These are phyloP conservation scores for Baryphthengus martii DNA, from an alignment of 2,113 vertebrate genomes.

Conservation along the genomic window DNA sequence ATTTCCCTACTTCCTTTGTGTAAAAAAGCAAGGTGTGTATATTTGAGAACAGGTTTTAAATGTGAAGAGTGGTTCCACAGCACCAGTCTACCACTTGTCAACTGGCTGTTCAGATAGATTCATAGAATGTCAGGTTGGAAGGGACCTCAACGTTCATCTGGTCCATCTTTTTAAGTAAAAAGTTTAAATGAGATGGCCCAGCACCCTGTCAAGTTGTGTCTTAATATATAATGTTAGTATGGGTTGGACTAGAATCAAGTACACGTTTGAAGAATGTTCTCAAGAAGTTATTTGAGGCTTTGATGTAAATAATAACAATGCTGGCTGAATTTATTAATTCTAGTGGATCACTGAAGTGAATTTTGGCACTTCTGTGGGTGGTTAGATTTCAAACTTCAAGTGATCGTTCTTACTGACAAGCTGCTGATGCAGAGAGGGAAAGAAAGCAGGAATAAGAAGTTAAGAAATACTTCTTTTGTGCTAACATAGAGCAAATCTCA, in stretches of 20 bases:
- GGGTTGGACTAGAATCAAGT: not conserved
- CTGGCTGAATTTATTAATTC: too few relatives aligned
- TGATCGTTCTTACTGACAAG: not conserved
- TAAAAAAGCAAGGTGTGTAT: not conserved
- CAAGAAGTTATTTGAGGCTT: not conserved
- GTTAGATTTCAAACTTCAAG: not conserved
- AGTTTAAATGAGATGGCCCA: too few relatives aligned
- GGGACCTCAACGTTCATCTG: too few relatives aligned
- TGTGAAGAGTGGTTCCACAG: not conserved
- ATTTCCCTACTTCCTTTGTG: not conserved
- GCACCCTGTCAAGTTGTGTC: too few relatives aligned
- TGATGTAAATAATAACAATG: not conserved
- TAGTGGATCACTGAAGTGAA: not conserved
- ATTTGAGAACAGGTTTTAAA: not conserved
- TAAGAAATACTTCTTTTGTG: not conserved
- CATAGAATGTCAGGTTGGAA: too few relatives aligned
- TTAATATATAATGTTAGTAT: not conserved
- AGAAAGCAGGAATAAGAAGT: not conserved
- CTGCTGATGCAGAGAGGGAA: not conserved
- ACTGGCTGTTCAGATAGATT: not conserved
- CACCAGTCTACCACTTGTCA: not conserved
- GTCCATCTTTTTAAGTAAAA: too few relatives aligned
- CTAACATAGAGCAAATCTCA: not conserved
- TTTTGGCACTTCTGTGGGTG: not conserved
- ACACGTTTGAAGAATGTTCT: not conserved